phyloP scores from a whole-genome alignment of 2,888 invertebrate species.

The Caenorhabditis doughertyi region DNA sequence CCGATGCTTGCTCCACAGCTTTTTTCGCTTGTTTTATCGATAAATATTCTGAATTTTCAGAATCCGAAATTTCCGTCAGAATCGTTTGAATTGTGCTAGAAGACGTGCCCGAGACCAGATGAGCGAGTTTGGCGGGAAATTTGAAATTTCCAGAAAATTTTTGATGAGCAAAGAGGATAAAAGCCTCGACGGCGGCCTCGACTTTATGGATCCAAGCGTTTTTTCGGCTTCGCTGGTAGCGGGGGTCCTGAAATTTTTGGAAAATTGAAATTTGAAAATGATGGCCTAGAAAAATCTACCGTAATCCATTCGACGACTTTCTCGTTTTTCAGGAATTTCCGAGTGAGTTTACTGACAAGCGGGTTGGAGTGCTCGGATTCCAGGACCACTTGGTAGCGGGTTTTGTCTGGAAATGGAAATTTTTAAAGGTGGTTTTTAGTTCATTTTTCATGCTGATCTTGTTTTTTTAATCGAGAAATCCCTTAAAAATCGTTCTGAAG shows the following conservation, averaged over 20 bases:
- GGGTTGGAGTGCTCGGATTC: constrained; percentile 25
- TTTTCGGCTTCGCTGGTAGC: neutral
- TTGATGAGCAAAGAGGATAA: constrained; percentile 32
- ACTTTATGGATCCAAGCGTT: neutral
- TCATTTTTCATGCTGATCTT: no score
- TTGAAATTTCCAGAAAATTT: constrained; percentile 34
- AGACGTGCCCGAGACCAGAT: neutral
- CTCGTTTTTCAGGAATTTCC: constrained; percentile 30
- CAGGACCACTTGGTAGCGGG: constrained; percentile 28
- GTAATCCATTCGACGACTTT: constrained; percentile 34
- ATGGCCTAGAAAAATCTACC: constrained; percentile 5
- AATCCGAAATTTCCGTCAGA: neutral
- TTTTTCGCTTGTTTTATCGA: neutral
- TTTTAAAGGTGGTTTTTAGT: no score
- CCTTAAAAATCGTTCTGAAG: no score
- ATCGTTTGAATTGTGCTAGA: neutral
- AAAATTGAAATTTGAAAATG: constrained; percentile 4
- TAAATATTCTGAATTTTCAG: constrained; percentile 26
- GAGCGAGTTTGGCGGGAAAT: constrained; percentile 39
- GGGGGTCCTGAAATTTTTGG: no score
- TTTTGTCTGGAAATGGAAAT: constrained; percentile 39
- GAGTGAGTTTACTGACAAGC: constrained; percentile 14
- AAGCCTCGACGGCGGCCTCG: constrained; percentile 17
- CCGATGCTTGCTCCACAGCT: constrained; percentile 12
- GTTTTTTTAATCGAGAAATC: no score